Conservation (phyloP, 1,140 invertebrate species). For the Tetragnatha versicolor region DNA sequence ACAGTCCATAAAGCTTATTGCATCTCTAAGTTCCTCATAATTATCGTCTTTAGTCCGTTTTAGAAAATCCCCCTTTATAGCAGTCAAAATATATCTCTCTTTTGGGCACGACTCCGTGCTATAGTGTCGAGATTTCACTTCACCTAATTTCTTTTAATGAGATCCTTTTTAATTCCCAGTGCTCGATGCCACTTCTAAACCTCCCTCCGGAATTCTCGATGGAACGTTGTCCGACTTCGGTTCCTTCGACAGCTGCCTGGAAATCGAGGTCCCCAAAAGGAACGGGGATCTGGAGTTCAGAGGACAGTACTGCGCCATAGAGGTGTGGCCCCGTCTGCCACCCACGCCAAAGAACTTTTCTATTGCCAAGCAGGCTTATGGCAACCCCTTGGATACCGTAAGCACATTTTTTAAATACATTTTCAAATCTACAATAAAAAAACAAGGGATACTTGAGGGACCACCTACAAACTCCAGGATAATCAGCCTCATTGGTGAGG, state of each 20-base stretch:
- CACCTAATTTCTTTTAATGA: neutral
- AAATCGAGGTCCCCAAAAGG: constrained; percentile 6
- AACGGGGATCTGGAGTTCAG: constrained; percentile 28
- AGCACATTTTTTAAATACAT: neutral
- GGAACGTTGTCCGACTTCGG: constrained; percentile 49
- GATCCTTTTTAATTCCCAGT: constrained; percentile 12
- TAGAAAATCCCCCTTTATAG: too few relatives aligned
- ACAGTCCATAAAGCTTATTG: too few relatives aligned
- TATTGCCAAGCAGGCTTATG: constrained; percentile 15
- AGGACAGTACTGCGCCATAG: constrained; percentile 45
- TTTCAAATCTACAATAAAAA: neutral
- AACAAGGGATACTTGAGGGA: too few relatives aligned
- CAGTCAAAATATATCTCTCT: too few relatives aligned
- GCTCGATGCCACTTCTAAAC: constrained; percentile 44
- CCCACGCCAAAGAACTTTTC: constrained; percentile 17
- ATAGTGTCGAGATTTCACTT: too few relatives aligned
- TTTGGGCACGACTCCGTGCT: too few relatives aligned
- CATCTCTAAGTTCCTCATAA: too few relatives aligned
- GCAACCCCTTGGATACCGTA: neutral
- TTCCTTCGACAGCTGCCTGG: constrained; percentile 50
- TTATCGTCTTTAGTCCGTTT: too few relatives aligned
- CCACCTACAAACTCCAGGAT: neutral
- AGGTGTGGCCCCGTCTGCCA: constrained; percentile 8
- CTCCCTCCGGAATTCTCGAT: constrained; percentile 38
- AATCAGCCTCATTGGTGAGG: neutral